These are phyloP conservation scores for Gryllus bimaculatus DNA, from an alignment of 1,140 invertebrate species.

Conservation along the genomic window DNA sequence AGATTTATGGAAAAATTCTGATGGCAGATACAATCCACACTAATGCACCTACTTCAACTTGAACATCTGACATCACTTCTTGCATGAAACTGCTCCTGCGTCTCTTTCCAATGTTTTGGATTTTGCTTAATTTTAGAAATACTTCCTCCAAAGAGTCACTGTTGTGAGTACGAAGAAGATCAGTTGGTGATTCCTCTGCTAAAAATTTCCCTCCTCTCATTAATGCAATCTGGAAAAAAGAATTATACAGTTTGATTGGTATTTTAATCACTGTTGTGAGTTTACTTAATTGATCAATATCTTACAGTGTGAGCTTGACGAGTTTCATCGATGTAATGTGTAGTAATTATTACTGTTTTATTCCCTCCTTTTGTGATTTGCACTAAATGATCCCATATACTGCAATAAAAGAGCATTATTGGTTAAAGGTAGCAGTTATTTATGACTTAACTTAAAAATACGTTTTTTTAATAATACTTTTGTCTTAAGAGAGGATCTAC, in stretches of 20 bases:
- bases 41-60: background rate
- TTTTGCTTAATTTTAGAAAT: conserved; percentile 52
- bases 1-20: too few relatives aligned
- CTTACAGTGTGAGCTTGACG: conserved; percentile 39
- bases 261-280: background rate
- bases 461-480: conserved; percentile 10
- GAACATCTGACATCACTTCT: conserved; percentile 39
- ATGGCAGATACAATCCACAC: too few relatives aligned
- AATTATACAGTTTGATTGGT: background rate
- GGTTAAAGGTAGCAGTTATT: background rate
- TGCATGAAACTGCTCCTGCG: conserved; percentile 65
- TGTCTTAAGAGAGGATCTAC: conserved; percentile 19
- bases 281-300: background rate
- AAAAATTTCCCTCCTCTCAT: conserved; percentile 52
- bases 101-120: conserved; percentile 68
- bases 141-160: conserved; percentile 48
- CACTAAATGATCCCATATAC: conserved; percentile 50
- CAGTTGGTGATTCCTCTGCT: conserved; percentile 47
- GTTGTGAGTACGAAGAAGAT: conserved; percentile 38
- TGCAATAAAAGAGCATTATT: conserved; percentile 26
- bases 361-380: conserved; percentile 36
- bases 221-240: conserved; percentile 41
- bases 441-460: background rate
- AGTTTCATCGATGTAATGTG: conserved; percentile 51
- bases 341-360: conserved; percentile 43